Evolutionary conservation across 1,140 invertebrate genomes (phyloP), one percentile per base, ranked within the genome.

Genomic region (Camponotus vicinus): DNA sequence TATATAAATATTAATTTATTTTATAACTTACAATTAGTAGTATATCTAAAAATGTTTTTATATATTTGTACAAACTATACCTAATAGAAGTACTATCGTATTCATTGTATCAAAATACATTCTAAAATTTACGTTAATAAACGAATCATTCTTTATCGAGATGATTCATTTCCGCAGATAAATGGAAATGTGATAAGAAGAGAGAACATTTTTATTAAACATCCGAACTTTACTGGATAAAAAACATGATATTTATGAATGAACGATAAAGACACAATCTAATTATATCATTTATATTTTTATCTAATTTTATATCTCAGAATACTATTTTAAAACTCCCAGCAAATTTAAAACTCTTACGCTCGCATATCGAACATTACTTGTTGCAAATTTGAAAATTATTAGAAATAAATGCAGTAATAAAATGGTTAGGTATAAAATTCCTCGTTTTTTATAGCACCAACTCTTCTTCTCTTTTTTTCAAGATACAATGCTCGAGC

Each of bases 361-460:
- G 18, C 52, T 21, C n/a, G 52, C 37, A 11, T 37, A 77, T 63
- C 57, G 40, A 63, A 77, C 40, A 37, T 32, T n/a, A 32, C 32
- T n/a, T 61, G 42, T 64, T 27, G 27, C 27, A 27, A 27, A 27
- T 27, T 27, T 27, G 27, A 27, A 27, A 27, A 27, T 27, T 27
- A 27, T 27, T 27, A 59, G 37, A 40, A 40, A 40, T 40, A 34
- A 27, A 21, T n/a, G 42, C 42, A 52, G 61, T 79, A 40, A 32
- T 40, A 15, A 13, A 79, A 37, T 49, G 42, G 42, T 45, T 63
- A n/a, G n/a, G 52, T 52, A 37, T 66, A 67, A 79, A 66, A 79
- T 45, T 34, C 27, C 59, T 66, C 76, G 13, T 45, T 32, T 79
- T 78, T 64, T 79, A 67, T 34, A 79, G 32, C n/a, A 27, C 32